phyloP scores from a whole-genome alignment of 2,797 vertebrate genomes.

The Myotis vivesi region DNA sequence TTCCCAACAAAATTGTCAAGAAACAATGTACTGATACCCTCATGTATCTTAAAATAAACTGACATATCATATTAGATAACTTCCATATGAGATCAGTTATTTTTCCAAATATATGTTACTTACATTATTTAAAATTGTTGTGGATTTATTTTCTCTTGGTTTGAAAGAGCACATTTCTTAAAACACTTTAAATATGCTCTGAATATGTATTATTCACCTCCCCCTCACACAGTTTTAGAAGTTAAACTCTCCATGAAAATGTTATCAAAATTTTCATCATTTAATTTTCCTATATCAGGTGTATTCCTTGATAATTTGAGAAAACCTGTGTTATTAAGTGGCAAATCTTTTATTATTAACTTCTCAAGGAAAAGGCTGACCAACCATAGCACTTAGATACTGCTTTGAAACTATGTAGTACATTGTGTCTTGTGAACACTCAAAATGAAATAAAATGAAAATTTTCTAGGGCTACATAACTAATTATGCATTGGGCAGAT shows the following conservation, averaged over 20 bases:
- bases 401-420: constrained; percentile 4
- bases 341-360: neutral
- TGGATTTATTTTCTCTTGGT: neutral
- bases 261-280: neutral
- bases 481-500: neutral
- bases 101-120: constrained; percentile 22
- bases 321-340: neutral
- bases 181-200: neutral
- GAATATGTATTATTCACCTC: neutral
- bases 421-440: neutral
- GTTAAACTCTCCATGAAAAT: neutral
- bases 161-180: neutral
- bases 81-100: neutral
- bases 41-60: neutral
- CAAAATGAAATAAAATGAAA: constrained; percentile 5
- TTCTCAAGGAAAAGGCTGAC: neutral
- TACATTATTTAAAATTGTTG: neutral
- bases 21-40: neutral
- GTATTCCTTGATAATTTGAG: neutral
- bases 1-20: neutral
- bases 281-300: neutral
- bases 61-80: neutral
- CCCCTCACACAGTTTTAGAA: neutral
- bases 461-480: neutral
- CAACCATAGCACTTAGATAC: neutral